These are phyloP conservation scores for Hippoglossus stenolepis DNA, from an alignment of 2,113 vertebrate genomes.

Conservation along the genomic window DNA sequence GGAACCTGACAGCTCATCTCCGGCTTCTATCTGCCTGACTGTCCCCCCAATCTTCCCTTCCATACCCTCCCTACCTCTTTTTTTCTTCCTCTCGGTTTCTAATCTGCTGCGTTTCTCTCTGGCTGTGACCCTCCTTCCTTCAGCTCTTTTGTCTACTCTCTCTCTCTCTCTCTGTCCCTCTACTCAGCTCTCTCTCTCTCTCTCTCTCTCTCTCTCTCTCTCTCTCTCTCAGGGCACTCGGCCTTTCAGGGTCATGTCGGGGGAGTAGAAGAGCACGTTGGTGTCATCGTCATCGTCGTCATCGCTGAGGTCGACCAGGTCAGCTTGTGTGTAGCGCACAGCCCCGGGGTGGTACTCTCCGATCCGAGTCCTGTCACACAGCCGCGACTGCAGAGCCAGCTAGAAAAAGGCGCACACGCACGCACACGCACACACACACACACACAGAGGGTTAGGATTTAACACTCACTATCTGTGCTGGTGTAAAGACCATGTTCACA, in stretches of 20 bases:
- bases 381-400: conserved; percentile 85
- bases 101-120: conserved; percentile 65
- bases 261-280: conserved; percentile 85
- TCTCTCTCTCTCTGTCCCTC: conserved; percentile 27
- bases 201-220: conserved; percentile 48
- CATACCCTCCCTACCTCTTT: conserved; percentile 63
- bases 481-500: background rate
- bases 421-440: conserved; percentile 22
- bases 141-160: conserved; percentile 37
- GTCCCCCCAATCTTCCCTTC: conserved; percentile 73
- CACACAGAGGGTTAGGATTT: conserved; percentile 21
- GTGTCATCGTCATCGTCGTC: conserved; percentile 84
- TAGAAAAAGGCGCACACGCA: conserved; percentile 45
- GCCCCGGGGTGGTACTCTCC: conserved; percentile 82
- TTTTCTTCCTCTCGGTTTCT: conserved; percentile 68
- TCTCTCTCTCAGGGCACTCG: conserved; percentile 80
- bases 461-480: conserved; percentile 5
- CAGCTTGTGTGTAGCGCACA: conserved; percentile 74
- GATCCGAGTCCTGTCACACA: conserved; percentile 83
- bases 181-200: conserved; percentile 70
- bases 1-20: conserved; percentile 93
- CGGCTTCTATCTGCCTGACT: conserved; percentile 83
- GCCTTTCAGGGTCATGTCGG: conserved; percentile 85
- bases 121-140: conserved; percentile 53
- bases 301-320: conserved; percentile 73